Evolutionary conservation across 2,797 vertebrate genomes (phyloP).

Genomic region (Myripristis murdjan): DNA sequence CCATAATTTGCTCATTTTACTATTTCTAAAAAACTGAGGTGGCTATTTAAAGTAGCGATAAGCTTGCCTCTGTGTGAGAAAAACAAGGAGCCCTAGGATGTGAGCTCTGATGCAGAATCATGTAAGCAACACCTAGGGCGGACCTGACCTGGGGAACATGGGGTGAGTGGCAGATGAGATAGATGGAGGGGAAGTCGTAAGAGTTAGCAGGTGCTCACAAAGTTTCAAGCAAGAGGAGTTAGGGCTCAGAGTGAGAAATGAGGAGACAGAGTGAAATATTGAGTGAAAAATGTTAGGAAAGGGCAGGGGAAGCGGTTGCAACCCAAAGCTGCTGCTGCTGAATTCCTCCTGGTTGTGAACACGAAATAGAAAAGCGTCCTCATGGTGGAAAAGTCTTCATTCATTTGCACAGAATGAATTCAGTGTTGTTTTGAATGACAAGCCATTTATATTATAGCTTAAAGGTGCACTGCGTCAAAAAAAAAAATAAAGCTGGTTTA

Average conservation of each 20-base stretch:
- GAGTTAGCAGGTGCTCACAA: not conserved
- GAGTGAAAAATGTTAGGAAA: slow-evolving; percentile 19
- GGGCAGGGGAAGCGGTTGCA: not conserved
- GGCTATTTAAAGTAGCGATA: too few species aligned
- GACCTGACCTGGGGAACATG: not conserved
- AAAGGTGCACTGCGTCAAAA: not conserved
- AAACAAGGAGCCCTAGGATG: not conserved
- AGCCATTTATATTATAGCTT: not conserved
- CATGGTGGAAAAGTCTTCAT: not conserved
- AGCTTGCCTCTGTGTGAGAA: too few species aligned
- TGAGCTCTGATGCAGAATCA: not conserved
- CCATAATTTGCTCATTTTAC: too few species aligned
- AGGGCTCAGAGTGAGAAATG: not conserved
- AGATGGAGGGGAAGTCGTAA: not conserved
- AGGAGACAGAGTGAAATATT: not conserved
- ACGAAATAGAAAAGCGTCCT: not conserved
- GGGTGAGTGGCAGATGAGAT: slow-evolving; percentile 42
- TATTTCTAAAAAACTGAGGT: too few species aligned
- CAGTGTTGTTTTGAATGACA: not conserved
- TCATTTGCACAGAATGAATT: too few species aligned
- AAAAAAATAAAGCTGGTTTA: too few species aligned
- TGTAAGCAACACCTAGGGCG: too few species aligned
- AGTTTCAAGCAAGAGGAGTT: slow-evolving; percentile 17
- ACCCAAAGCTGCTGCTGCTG: not conserved
- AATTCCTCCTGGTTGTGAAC: not conserved